Base-by-base conservation (phyloP, 2,888 invertebrate species). In the Agapostemon virescens region DNA sequence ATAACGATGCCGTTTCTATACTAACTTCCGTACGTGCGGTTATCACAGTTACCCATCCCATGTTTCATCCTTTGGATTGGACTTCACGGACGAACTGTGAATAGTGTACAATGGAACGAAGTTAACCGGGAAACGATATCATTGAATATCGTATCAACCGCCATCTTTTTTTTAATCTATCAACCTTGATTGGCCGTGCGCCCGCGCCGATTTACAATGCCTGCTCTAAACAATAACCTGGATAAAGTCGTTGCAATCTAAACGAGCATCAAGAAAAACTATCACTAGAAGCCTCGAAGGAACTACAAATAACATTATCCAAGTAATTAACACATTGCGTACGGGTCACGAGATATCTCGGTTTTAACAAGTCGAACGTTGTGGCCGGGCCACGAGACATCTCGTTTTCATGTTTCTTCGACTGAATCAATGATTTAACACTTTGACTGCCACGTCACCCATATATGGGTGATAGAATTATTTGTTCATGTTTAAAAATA, bases 1-100 rank as follows among this genome's bases (percentile, higher is more conserved):
- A 80, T 80, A 80, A 80, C 80, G 73, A 80, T 69, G 66, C 79
- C 79, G 72, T 79, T 79, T 79, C 79, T 78, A 38, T 55, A 68
- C 71, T 52, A 61, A 80, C 80, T 80, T 80, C 69, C 30, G 79
- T 73, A 79, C 68, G 68, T 73, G 80, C 69, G 73, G 80, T 79
- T 79, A 73, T 80, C 73, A 42, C 80, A 66, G 73, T 69, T 73
- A 79, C 69, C 49, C 77, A 38, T 36, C 58, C 67, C 45, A 33
- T 63, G 36, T n/a, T 71, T 72, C 69, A 67, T 73, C 49, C 73
- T 66, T 73, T 26, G 66, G 42, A 73, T 79, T 36, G 33, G 64
- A 73, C 40, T 73, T 67, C 42, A 58, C 30, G 42, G 55, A 40
- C 77, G 70, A 36, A 58, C 45, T 40, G 49, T 71, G 70, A 77